Base-by-base conservation (phyloP, 2,797 vertebrate genomes). In the Fistularia commersonii region DNA sequence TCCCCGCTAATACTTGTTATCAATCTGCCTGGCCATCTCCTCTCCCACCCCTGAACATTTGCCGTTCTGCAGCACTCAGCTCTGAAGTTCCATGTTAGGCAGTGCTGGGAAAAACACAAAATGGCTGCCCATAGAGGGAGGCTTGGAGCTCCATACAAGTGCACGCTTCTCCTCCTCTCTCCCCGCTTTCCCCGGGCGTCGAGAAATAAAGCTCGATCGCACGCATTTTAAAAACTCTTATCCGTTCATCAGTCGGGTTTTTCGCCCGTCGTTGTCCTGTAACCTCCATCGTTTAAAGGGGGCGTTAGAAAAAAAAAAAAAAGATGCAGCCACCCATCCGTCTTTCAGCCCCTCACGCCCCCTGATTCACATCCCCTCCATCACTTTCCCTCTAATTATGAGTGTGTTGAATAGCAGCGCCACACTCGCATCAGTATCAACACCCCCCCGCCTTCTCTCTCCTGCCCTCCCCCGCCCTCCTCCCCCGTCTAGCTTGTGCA, bases 91-190 rank as follows among this genome's bases (percentile, higher is more conserved):
- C 81, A 84, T 84, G 81, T 85, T 72, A 86, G 80, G 80, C 73
- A 61, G 77, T 65, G 73, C 74, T 79, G 61, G 74, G 64, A 61
- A 82, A 78, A 61, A 51, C 84, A 89, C 85, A 89, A 87, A 89
- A 89, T 89, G 87, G 85, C 84, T 80, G 85, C n/a, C 87, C 87
- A 54, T 44, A 61, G 66, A 85, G 72, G 61, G 72, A 69, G 76
- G 75, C 77, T 76, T 52, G 61, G 59, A 69, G 69, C 71, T 76
- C 58, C 50, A 62, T 51, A 61, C 64, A 69, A 40, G 69, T 69
- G 73, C 65, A 51, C 64, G 70, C 65, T 61, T 74, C 63, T 75
- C 36, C 57, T 54, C 11, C 49, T 64, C 77, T 69, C 62, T 43
- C 42, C 53, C 8, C 36, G n/a, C 8, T 34, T 34, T 34, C 7